phyloP scores from a whole-genome alignment of 2,797 vertebrate genomes.

The Merluccius polli region DNA sequence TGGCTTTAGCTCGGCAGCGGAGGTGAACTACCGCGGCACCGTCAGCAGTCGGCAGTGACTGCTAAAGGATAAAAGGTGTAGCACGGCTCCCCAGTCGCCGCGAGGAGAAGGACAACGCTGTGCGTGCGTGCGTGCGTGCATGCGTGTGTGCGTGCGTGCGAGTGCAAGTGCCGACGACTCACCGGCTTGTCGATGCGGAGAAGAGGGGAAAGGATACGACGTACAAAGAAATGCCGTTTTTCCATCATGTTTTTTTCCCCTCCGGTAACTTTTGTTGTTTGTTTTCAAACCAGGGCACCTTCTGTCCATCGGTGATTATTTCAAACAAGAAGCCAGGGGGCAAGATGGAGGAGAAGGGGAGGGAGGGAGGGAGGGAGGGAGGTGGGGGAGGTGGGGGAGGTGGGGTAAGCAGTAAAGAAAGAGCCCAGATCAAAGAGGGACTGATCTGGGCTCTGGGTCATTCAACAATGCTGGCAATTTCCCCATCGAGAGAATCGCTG shows the following conservation, averaged over 20 bases:
- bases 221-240: too few relatives aligned
- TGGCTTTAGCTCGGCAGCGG: slow-evolving; percentile 84
- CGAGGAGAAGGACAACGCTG: not conserved
- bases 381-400: not conserved
- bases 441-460: not conserved
- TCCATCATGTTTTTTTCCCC: too few relatives aligned
- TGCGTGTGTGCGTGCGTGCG: not conserved
- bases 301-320: too few relatives aligned
- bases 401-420: not conserved
- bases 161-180: too few relatives aligned
- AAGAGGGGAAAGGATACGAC: too few relatives aligned
- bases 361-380: not conserved
- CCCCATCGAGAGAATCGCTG: not conserved
- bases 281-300: too few relatives aligned
- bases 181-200: too few relatives aligned
- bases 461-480: too few relatives aligned
- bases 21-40: too few relatives aligned
- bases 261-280: too few relatives aligned
- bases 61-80: not conserved
- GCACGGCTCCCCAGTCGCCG: slow-evolving; percentile 6
- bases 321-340: too few relatives aligned
- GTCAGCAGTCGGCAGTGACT: too few relatives aligned
- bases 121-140: not conserved
- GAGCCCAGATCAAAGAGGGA: not conserved
- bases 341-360: not conserved